phyloP scores from a whole-genome alignment of 2,113 vertebrate genomes.

The Nansenia antarctica region DNA sequence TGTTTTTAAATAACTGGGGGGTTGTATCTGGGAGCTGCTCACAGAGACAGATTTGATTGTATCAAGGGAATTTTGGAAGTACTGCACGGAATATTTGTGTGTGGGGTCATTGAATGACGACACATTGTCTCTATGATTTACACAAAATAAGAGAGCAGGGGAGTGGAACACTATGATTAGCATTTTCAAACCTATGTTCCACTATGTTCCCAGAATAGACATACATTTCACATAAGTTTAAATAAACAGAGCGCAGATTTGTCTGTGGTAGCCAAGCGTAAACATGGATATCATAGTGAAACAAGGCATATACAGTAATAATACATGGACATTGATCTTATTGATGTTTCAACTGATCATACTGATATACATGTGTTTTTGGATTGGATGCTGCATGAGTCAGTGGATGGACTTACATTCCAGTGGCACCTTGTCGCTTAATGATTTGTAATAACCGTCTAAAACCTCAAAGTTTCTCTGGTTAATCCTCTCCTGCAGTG shows the following conservation, averaged over 20 bases:
- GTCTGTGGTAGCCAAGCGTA: neutral
- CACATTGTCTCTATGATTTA: neutral
- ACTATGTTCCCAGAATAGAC: neutral
- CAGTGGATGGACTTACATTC: conserved; percentile 86
- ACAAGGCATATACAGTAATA: neutral
- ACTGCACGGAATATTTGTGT: neutral
- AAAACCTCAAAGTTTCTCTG: conserved; percentile 94
- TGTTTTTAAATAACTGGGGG: too few relatives aligned
- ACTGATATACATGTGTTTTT: neutral
- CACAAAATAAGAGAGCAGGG: neutral
- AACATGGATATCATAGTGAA: neutral
- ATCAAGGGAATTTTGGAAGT: neutral
- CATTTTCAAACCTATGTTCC: neutral
- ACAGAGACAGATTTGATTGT: neutral
- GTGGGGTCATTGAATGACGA: neutral
- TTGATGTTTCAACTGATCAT: neutral
- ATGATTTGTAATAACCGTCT: conserved; percentile 88
- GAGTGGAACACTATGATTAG: neutral
- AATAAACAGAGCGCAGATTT: neutral
- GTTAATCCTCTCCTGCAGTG: conserved; percentile 95
- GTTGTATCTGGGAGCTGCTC: too few relatives aligned
- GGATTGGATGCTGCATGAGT: neutral
- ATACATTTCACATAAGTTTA: neutral
- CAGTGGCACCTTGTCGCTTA: conserved; percentile 89
- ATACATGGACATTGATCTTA: neutral